These are phyloP conservation scores for Eleutherodactylus coqui DNA, from an alignment of 2,797 vertebrate genomes.

Conservation along the genomic window DNA sequence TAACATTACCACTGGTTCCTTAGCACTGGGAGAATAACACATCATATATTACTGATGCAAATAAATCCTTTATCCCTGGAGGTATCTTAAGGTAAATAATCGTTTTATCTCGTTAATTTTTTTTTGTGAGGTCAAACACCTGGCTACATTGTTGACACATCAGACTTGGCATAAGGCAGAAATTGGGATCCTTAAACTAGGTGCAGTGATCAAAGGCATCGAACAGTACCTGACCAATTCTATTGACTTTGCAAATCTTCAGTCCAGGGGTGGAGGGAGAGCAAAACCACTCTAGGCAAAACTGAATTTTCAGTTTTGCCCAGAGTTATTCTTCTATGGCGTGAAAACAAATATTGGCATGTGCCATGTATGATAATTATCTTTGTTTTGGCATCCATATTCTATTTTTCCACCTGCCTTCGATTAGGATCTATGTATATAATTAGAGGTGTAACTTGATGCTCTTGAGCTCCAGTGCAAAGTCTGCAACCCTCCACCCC, in stretches of 20 bases:
- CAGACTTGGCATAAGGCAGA: not conserved
- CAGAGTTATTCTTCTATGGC: not conserved
- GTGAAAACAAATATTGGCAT: not conserved
- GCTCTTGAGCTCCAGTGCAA: not conserved
- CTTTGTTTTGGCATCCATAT: not conserved
- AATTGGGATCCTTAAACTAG: not conserved
- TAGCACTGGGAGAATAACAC: not conserved
- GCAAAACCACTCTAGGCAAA: not conserved
- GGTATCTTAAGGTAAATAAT: not conserved
- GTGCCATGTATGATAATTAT: not conserved
- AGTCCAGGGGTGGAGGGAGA: not conserved
- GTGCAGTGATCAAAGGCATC: not conserved
- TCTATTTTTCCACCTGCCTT: not conserved
- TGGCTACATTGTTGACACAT: not conserved
- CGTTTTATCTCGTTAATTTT: not conserved
- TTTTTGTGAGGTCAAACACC: not conserved
- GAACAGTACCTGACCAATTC: not conserved
- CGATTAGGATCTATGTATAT: not conserved
- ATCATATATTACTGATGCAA: not conserved
- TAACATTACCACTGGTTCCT: not conserved
- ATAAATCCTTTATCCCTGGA: not conserved
- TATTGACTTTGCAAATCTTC: not conserved
- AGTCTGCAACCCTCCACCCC: not conserved
- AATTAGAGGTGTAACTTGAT: not conserved
- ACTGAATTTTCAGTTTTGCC: not conserved